Base-by-base conservation (phyloP, 2,113 vertebrate genomes). In the Bagarius yarrelli region DNA sequence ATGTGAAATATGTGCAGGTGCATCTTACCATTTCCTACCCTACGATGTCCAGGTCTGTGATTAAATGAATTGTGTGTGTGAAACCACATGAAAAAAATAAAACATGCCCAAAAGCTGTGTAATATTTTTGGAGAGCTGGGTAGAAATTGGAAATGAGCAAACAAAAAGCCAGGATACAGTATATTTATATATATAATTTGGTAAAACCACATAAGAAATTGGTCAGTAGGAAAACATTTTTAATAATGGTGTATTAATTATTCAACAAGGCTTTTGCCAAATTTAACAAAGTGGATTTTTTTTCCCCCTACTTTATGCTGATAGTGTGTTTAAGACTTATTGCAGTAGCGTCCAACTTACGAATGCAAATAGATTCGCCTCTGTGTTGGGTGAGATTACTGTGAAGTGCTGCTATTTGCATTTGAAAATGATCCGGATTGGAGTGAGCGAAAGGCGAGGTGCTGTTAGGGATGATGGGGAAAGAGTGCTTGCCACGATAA, bases 341-440 rank as follows among this genome's bases (percentile, higher is more conserved):
- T 83, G 83, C 87, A 80, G 85, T 71, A 85, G 81, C 83, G 76
- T 81, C 79, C 81, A 83, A 85, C 79, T 86, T 87, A 86, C 84
- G 83, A 85, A 86, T 86, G 85, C 87, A 86, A 86, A 87, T 87
- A 86, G 87, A 87, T 87, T 87, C 83, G 83, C 79, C 83, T 84
- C 83, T 86, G 83, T 85, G 85, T 82, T 85, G 85, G 80, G 85
- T 85, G 85, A 87, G 87, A 86, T 87, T 87, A 86, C 87, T 86
- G 85, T 87, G 87, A 87, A 86, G 85, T 87, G 84, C 81, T 76
- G 83, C 86, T 84, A 87, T 87, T 86, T 86, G 84, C 86, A 87
- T 86, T 86, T 87, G 86, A 86, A 87, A 87, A 87, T 87, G 84
- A 87, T 87, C 85, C 83, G 83, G 83, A 83, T 86, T 87, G 87